phyloP scores from a whole-genome alignment of 1,140 invertebrate species.

The Onthophagus taurus region DNA sequence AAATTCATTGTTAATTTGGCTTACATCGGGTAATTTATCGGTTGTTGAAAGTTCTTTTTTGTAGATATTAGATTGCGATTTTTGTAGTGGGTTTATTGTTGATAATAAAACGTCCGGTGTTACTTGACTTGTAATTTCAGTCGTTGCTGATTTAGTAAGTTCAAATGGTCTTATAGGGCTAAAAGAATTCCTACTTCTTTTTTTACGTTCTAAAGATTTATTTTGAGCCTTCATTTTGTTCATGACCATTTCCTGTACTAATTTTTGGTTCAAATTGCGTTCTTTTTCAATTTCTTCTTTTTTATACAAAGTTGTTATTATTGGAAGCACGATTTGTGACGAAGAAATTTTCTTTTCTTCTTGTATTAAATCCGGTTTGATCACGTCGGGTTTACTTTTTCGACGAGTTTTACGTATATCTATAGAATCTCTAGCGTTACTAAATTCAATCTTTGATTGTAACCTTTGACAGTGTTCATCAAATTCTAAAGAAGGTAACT shows the following conservation, averaged over 20 bases:
- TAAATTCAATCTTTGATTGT: slow-evolving; percentile 61
- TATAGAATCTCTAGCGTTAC: slow-evolving; percentile 59
- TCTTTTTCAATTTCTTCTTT: slow-evolving; percentile 35
- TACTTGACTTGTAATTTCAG: slow-evolving; percentile 8
- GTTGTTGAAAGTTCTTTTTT: slow-evolving; percentile 25
- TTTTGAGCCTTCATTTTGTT: slow-evolving; percentile 62
- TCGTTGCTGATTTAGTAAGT: slow-evolving; percentile 29
- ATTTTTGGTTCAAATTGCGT: slow-evolving; percentile 32
- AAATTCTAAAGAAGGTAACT: slow-evolving; percentile 41
- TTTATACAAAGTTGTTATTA: slow-evolving; percentile 19
- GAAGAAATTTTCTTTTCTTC: slow-evolving; percentile 32
- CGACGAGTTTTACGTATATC: slow-evolving; percentile 56
- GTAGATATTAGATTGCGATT: slow-evolving; percentile 18
- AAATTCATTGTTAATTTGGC: slow-evolving; percentile 31
- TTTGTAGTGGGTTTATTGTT: slow-evolving; percentile 21
- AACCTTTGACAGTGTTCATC: slow-evolving; percentile 57
- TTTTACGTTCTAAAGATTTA: slow-evolving; percentile 38
- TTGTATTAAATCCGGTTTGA: slow-evolving; percentile 38
- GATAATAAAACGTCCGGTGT: slow-evolving; percentile 31
- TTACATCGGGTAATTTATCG: slow-evolving; percentile 25
- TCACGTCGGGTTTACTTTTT: slow-evolving; percentile 38
- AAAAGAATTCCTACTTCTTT: slow-evolving; percentile 23
- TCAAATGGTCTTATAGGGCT: slow-evolving; percentile 24
- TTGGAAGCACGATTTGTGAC: slow-evolving; percentile 16
- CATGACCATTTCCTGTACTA: slow-evolving; percentile 64